phyloP scores from a whole-genome alignment of 2,113 vertebrate species.

The Epinephelus cyanopodus region DNA sequence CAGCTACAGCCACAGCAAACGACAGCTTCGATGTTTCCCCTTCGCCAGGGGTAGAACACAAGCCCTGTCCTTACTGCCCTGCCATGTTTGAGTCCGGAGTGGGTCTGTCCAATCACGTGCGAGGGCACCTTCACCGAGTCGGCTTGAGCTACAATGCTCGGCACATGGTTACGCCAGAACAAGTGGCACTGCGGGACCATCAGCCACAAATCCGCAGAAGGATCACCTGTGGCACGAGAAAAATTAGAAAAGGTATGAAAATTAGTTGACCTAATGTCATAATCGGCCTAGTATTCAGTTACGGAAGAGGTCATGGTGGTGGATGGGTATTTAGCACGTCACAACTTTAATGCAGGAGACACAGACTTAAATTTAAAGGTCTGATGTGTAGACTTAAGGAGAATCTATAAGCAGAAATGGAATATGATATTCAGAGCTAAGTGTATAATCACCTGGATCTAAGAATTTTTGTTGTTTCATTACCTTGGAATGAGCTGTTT shows the following conservation, averaged over 20 bases:
- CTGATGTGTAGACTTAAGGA: too few species aligned
- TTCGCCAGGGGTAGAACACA: constrained; percentile 84
- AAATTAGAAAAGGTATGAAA: constrained; percentile 90
- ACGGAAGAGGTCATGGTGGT: too few species aligned
- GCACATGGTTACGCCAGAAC: constrained; percentile 94
- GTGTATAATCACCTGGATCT: too few species aligned
- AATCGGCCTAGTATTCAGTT: too few species aligned
- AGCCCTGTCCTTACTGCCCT: constrained; percentile 93
- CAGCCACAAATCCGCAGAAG: constrained; percentile 92
- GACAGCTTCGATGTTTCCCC: constrained; percentile 48
- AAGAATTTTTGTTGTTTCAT: too few species aligned
- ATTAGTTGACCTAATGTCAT: constrained; percentile 7
- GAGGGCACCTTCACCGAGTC: constrained; percentile 94
- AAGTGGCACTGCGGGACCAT: constrained; percentile 92
- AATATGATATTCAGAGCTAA: too few species aligned
- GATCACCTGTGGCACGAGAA: constrained; percentile 84
- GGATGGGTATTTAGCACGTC: too few species aligned
- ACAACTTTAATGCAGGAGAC: too few species aligned
- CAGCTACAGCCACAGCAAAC: too few species aligned
- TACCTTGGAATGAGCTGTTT: too few species aligned
- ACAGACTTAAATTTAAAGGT: too few species aligned
- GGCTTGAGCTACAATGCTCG: constrained; percentile 94
- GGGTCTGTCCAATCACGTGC: constrained; percentile 94
- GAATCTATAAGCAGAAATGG: too few species aligned
- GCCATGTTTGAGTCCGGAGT: constrained; percentile 95